A percentile compares a stretch with the other conserved stretches of the same genome.
phyloP scores from a whole-genome alignment of 2,888 invertebrate species.

The Melangyna quadrimaculata region DNA sequence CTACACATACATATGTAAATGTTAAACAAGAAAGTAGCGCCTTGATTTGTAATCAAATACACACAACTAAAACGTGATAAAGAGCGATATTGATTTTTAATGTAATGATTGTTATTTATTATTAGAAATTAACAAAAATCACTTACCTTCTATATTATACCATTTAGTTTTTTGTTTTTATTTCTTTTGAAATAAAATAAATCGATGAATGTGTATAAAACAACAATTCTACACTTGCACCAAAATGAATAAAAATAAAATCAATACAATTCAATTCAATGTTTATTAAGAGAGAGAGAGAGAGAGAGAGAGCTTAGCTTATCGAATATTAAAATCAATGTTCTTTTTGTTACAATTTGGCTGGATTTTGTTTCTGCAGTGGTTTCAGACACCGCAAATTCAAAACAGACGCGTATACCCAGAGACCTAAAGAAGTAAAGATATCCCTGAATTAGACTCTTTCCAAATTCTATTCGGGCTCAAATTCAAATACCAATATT shows the following conservation, averaged over 20 bases:
- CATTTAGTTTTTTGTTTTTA: slow-evolving; percentile 63
- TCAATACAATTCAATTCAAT: slow-evolving; percentile 19
- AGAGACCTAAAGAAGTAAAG: no score
- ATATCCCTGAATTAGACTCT: no score
- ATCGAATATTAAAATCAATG: not conserved
- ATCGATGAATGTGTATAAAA: slow-evolving; percentile 37
- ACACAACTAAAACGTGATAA: slow-evolving; percentile 66
- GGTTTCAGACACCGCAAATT: no score
- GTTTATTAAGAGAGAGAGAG: not conserved
- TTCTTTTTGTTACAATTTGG: not conserved
- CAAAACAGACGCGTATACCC: no score
- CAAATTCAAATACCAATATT: no score
- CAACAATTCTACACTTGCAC: slow-evolving; percentile 60
- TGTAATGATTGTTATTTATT: slow-evolving; percentile 70
- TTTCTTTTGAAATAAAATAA: slow-evolving; percentile 63
- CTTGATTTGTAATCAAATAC: slow-evolving; percentile 53
- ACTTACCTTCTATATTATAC: slow-evolving; percentile 47
- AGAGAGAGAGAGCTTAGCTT: no score
- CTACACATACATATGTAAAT: no score
- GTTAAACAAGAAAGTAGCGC: slow-evolving; percentile 25
- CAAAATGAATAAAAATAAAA: slow-evolving; percentile 57
- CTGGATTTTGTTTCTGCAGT: no score
- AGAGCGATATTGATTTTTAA: slow-evolving; percentile 69
- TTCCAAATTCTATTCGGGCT: no score
- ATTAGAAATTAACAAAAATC: slow-evolving; percentile 56